phyloP scores from a whole-genome alignment of 2,113 vertebrate species.

The pig (Sus scrofa) region T2T-Sscrofa CM000816.6:47750501-47751000 shows the following conservation, averaged over 20 bases:
- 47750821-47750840: too few relatives aligned
- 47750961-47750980: too few relatives aligned
- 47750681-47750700: not conserved
- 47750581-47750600: not conserved
- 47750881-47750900: too few relatives aligned
- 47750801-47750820: too few relatives aligned
- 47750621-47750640: not conserved
- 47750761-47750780: too few relatives aligned
- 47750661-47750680: not conserved
- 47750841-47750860: too few relatives aligned
- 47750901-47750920: too few relatives aligned
- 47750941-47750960: too few relatives aligned
- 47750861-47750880: too few relatives aligned
- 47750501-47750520: conserved; percentile 83
- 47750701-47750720: not conserved
- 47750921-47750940: too few relatives aligned
- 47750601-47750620: conserved; percentile 28
- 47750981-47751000: not conserved
- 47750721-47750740: not conserved
- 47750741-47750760: not conserved
- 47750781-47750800: too few relatives aligned
- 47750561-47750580: not conserved
- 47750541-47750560: not conserved
- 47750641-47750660: not conserved
- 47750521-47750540: conserved; percentile 46